Percentiles rank a stretch among this genome's conserved stretches.
These are phyloP conservation scores for Poeciliopsis retropinna DNA, from an alignment of 2,113 vertebrate genomes.

Conservation along the genomic window DNA sequence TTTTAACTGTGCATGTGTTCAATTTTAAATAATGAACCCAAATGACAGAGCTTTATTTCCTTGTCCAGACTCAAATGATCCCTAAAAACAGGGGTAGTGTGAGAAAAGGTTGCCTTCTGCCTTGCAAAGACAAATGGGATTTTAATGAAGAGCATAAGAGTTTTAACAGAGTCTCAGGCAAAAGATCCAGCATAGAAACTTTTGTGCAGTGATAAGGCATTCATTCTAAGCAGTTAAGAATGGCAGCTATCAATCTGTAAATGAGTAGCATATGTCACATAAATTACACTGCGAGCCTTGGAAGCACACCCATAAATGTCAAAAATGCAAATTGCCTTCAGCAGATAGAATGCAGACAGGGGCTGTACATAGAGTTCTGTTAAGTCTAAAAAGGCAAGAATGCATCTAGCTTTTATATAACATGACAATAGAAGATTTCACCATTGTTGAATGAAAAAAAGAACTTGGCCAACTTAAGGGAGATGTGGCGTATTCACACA, in stretches of 20 bases:
- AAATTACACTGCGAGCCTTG: conserved; percentile 57
- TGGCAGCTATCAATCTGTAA: conserved; percentile 78
- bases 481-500: conserved; percentile 30
- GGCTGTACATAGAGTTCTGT: conserved; percentile 10
- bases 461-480: conserved; percentile 46
- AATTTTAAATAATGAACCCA: conserved; percentile 54
- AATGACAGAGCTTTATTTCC: conserved; percentile 54
- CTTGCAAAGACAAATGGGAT: conserved; percentile 63
- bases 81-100: conserved; percentile 46
- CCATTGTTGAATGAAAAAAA: conserved; percentile 35
- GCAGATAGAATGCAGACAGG: conserved; percentile 43
- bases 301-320: conserved; percentile 62
- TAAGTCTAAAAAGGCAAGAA: conserved; percentile 16
- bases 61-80: conserved; percentile 54
- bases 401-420: conserved; percentile 45
- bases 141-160: conserved; percentile 73
- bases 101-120: conserved; percentile 14
- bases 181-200: conserved; percentile 49
- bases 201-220: conserved; percentile 63
- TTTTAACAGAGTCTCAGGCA: conserved; percentile 40
- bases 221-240: conserved; percentile 73
- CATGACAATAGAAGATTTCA: conserved; percentile 56
- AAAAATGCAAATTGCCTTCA: conserved; percentile 72
- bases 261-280: conserved; percentile 69
- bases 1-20: conserved; percentile 33